phyloP scores from a whole-genome alignment of 2,888 invertebrate species.

The Geophilus truncorum region DNA sequence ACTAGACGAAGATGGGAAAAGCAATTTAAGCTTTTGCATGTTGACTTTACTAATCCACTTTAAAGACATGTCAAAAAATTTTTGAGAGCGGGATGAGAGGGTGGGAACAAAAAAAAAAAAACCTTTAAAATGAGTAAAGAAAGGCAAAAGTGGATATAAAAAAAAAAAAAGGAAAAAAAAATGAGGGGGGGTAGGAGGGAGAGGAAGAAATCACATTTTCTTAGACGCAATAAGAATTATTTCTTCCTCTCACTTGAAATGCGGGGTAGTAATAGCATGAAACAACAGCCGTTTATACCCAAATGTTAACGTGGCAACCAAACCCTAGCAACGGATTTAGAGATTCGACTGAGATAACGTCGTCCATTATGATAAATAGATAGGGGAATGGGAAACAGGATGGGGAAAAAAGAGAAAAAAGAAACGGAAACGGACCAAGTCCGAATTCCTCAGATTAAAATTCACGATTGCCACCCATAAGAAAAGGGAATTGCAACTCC shows the following conservation, averaged over 20 bases:
- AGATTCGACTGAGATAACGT: constrained; percentile 3
- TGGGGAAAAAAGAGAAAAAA: background rate
- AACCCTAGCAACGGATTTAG: background rate
- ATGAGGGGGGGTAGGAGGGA: too few relatives aligned
- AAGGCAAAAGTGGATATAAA: too few relatives aligned
- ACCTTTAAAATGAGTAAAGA: background rate
- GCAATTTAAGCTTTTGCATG: constrained; percentile 25
- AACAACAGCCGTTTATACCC: background rate
- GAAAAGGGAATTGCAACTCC: constrained; percentile 5
- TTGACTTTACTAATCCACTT: constrained; percentile 27
- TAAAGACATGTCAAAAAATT: constrained; percentile 18
- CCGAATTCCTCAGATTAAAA: constrained; percentile 13
- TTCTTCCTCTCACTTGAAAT: background rate
- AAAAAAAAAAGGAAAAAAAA: background rate
- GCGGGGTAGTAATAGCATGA: background rate
- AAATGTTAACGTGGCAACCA: background rate
- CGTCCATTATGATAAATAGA: background rate
- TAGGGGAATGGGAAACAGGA: background rate
- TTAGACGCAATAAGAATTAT: background rate
- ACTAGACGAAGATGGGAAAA: background rate
- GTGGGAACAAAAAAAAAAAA: background rate
- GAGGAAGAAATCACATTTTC: background rate
- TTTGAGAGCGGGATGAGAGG: background rate
- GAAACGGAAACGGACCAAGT: background rate
- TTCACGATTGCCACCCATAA: constrained; percentile 27